Evolutionary conservation across 2,888 invertebrate species (phyloP).

Genomic region (Conomelus anceps): DNA sequence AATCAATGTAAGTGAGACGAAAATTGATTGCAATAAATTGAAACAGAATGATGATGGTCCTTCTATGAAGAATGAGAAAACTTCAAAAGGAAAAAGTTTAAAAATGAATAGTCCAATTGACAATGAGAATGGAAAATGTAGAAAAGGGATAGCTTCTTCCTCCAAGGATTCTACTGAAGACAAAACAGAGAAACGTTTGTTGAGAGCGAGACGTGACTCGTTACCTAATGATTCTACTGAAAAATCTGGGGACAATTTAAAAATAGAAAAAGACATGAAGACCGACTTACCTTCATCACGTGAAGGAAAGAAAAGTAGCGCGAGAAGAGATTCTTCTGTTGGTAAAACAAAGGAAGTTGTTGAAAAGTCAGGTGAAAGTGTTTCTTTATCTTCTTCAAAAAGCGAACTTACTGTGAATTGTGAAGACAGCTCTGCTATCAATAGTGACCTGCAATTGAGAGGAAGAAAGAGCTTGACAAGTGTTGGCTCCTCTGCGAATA

Average conservation of each 20-base stretch:
- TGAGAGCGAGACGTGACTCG: not conserved
- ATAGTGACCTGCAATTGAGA: not conserved
- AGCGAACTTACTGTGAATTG: not conserved
- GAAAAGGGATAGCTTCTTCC: not conserved
- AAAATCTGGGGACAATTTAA: not conserved
- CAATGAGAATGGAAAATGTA: not conserved
- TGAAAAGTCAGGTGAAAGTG: not conserved
- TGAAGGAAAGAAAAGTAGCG: not conserved
- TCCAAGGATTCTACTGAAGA: not conserved
- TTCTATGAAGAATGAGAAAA: not conserved
- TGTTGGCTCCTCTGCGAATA: not conserved
- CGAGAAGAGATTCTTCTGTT: not conserved
- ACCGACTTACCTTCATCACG: not conserved
- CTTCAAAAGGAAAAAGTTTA: slow-evolving; percentile 5
- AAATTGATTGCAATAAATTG: not conserved
- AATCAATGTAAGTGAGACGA: not conserved
- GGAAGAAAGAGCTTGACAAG: not conserved
- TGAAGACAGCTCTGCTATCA: not conserved
- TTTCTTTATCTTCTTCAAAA: not conserved
- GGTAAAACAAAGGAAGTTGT: not conserved
- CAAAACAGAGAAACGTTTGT: not conserved
- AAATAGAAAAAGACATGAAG: too few species aligned
- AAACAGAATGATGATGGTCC: not conserved
- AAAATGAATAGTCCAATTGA: not conserved
- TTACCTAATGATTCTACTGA: not conserved